Evolutionary conservation across 2,113 vertebrate species (phyloP).

Genomic region (Atractosteus spatula): DNA sequence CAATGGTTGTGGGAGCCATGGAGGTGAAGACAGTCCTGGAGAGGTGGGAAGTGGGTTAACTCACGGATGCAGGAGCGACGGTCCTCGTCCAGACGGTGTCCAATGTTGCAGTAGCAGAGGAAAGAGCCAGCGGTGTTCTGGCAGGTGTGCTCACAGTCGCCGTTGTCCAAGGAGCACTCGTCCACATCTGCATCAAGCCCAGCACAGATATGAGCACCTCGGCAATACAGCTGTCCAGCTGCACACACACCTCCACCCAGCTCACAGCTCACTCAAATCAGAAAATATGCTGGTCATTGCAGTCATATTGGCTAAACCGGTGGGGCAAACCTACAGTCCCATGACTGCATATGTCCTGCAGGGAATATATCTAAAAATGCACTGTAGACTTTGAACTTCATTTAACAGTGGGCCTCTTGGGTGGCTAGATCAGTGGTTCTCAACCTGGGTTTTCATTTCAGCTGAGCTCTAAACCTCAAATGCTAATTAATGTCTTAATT

Average conservation of each 20-base stretch:
- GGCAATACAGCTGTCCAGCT: background rate
- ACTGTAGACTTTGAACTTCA: too few relatives aligned
- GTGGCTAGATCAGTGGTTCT: too few relatives aligned
- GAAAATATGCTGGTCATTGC: too few relatives aligned
- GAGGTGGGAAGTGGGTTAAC: conserved; percentile 37
- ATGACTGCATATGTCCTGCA: too few relatives aligned
- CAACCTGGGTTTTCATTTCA: too few relatives aligned
- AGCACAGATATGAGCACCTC: conserved; percentile 1
- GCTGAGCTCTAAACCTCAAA: too few relatives aligned
- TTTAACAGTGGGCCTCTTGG: too few relatives aligned
- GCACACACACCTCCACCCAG: background rate
- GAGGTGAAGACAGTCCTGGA: background rate
- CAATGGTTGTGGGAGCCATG: too few relatives aligned
- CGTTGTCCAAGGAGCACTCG: conserved; percentile 71
- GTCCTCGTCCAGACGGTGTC: conserved; percentile 76
- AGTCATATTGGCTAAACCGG: conserved; percentile 4
- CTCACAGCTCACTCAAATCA: background rate
- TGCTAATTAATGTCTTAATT: too few relatives aligned
- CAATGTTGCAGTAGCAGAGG: conserved; percentile 75
- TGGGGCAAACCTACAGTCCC: too few relatives aligned
- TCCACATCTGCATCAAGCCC: conserved; percentile 75
- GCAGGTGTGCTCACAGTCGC: conserved; percentile 80
- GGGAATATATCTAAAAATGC: too few relatives aligned
- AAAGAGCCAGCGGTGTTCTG: conserved; percentile 84
- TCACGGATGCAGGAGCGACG: conserved; percentile 77